Conservation (phyloP, 2,888 invertebrate species). For the Graphium colonna region DNA sequence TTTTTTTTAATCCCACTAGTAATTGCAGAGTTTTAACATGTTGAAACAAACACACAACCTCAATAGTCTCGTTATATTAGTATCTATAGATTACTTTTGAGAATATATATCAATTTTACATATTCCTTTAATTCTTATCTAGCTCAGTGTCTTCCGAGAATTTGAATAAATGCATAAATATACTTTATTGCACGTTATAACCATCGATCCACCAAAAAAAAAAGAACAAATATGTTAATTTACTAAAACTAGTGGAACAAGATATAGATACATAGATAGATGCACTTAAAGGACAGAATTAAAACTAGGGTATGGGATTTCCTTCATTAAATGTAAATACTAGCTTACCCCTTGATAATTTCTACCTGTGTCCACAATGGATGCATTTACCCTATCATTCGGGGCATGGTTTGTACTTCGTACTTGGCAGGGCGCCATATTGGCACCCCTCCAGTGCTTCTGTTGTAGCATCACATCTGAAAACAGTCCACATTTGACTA, state of each 20-base stretch:
- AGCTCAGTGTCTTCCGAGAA: neutral
- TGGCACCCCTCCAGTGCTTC: conserved; percentile 59
- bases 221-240: too few relatives aligned
- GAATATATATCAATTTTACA: neutral
- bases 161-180: neutral
- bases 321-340: neutral
- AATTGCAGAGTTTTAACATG: neutral
- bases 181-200: too few relatives aligned
- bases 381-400: conserved; percentile 38
- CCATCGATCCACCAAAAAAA: too few relatives aligned
- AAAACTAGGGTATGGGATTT: too few relatives aligned
- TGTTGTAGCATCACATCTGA: conserved; percentile 35
- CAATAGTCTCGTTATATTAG: neutral
- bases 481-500: conserved; percentile 55
- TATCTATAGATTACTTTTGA: neutral
- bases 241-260: too few relatives aligned
- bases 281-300: too few relatives aligned
- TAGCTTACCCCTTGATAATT: too few relatives aligned
- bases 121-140: too few relatives aligned
- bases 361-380: conserved; percentile 24
- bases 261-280: too few relatives aligned
- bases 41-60: neutral
- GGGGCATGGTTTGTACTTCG: conserved; percentile 59
- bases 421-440: conserved; percentile 78
- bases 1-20: too few relatives aligned